Evolutionary conservation across 2,888 invertebrate genomes (phyloP).

Genomic region (Tipula helvola): DNA sequence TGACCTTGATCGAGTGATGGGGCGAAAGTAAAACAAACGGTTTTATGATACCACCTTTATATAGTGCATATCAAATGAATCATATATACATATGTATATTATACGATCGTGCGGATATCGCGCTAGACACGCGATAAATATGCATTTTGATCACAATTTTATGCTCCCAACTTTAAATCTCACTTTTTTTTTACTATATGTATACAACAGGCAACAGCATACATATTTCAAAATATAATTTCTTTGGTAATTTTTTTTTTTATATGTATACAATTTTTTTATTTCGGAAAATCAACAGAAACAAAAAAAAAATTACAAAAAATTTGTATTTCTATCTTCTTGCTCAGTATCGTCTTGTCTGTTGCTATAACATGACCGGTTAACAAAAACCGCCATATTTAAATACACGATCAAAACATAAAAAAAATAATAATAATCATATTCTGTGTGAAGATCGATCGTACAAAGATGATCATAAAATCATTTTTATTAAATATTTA

Average conservation of each 20-base stretch:
- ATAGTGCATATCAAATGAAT: not conserved
- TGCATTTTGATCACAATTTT: not conserved
- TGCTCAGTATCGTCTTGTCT: not conserved
- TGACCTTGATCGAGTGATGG: not conserved
- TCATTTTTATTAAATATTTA: not conserved
- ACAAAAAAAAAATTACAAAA: not conserved
- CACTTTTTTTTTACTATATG: not conserved
- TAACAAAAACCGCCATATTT: not conserved
- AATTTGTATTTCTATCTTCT: not conserved
- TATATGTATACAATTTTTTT: not conserved
- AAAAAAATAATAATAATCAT: not conserved
- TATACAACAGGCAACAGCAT: not conserved
- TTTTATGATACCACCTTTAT: not conserved
- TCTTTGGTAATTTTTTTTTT: not conserved
- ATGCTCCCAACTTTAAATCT: not conserved
- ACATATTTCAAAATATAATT: not conserved
- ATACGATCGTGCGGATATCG: not conserved
- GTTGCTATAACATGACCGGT: not conserved
- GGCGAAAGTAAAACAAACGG: not conserved
- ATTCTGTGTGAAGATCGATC: not conserved
- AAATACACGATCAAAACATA: not conserved
- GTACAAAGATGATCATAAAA: not conserved
- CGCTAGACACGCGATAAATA: not conserved
- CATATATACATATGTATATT: not conserved
- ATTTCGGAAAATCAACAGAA: not conserved